Conservation (phyloP, 2,113 vertebrate species). For the Hippocampus barbouri region DNA sequence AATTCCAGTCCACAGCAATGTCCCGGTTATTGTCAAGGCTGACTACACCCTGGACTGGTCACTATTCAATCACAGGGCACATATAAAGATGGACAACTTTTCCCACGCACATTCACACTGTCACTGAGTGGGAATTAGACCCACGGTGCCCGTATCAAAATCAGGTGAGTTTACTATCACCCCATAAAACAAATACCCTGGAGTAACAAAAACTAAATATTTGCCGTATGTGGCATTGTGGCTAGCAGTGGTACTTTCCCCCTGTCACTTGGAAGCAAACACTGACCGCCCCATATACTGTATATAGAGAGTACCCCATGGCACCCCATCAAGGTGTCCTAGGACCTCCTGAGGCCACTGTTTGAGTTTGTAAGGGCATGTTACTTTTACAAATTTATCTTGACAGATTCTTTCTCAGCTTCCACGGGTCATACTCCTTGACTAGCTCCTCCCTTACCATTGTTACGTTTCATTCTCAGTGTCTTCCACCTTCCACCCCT, state of each 20-base stretch:
- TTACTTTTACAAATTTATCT: too few relatives aligned
- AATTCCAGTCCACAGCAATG: background rate
- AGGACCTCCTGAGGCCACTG: too few relatives aligned
- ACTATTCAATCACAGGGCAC: background rate
- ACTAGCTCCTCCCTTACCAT: slow-evolving; percentile 4
- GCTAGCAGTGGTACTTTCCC: too few relatives aligned
- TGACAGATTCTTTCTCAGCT: background rate
- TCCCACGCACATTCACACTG: background rate
- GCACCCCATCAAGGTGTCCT: too few relatives aligned
- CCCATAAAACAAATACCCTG: background rate
- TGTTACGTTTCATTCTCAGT: slow-evolving; percentile 13
- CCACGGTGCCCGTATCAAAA: background rate
- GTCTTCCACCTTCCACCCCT: slow-evolving; percentile 29
- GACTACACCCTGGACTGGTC: background rate
- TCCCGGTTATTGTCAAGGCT: background rate
- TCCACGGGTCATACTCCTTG: slow-evolving; percentile 7
- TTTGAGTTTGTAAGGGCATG: too few relatives aligned
- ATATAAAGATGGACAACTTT: background rate
- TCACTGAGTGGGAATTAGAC: background rate
- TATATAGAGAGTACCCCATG: too few relatives aligned
- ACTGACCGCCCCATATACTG: too few relatives aligned
- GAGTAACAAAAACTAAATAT: too few relatives aligned
- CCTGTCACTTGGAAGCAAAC: too few relatives aligned
- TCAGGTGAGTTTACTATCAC: background rate
- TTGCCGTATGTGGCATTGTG: too few relatives aligned